phyloP scores from a whole-genome alignment of 2,113 vertebrate species.

The Oreamnos americanus region DNA sequence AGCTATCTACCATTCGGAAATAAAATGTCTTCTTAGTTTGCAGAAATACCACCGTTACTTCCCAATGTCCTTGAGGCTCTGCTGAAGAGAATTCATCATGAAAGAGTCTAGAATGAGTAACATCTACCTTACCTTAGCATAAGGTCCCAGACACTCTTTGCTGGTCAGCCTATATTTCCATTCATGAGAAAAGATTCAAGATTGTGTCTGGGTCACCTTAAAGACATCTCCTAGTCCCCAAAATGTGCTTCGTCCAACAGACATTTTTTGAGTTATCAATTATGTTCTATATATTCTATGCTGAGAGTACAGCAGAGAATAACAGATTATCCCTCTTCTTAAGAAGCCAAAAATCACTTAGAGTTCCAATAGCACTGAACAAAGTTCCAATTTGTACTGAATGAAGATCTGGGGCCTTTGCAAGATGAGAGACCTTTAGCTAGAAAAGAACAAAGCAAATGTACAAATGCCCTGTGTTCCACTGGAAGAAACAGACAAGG shows the following conservation, averaged over 20 bases:
- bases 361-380: neutral
- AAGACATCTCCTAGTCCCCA: neutral
- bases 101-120: neutral
- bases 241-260: neutral
- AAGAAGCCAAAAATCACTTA: neutral
- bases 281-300: neutral
- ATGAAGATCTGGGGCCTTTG: neutral
- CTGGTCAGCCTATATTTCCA: neutral
- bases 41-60: neutral
- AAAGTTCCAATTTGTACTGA: neutral
- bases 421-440: neutral
- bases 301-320: neutral
- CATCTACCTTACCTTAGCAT: neutral
- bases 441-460: neutral
- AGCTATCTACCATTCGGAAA: neutral
- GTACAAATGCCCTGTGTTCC: neutral
- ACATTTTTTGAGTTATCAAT: neutral
- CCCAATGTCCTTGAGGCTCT: neutral
- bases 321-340: neutral
- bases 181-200: neutral
- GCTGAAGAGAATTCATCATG: neutral
- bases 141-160: neutral
- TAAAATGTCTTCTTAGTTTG: neutral
- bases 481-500: neutral
- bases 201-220: neutral